phyloP scores from a whole-genome alignment of 2,888 invertebrate genomes.

The Sclerodermus sp. region DNA sequence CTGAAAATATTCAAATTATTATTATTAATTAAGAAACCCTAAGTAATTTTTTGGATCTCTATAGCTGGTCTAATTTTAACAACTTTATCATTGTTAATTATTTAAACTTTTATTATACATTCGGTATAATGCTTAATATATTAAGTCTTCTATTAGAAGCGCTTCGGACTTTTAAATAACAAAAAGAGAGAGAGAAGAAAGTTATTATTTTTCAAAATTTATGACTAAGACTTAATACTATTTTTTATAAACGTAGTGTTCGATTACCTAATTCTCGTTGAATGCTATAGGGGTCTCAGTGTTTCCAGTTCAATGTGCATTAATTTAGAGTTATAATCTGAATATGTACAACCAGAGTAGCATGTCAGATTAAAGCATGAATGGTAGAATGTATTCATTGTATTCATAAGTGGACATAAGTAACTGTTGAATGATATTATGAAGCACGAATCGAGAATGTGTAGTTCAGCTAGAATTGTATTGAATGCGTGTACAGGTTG shows the following conservation, averaged over 20 bases:
- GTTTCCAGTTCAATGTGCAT: constrained; percentile 35
- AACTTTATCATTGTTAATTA: neutral
- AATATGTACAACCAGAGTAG: constrained; percentile 46
- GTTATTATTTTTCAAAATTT: neutral
- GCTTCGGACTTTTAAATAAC: neutral
- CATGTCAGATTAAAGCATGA: constrained; percentile 21
- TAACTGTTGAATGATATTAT: neutral
- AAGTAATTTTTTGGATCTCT: constrained; percentile 33
- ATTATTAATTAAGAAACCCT: constrained; percentile 28
- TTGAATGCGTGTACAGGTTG: constrained; percentile 33
- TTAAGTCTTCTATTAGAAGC: neutral
- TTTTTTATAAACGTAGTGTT: neutral
- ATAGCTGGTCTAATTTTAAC: constrained; percentile 22
- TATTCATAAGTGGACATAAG: constrained; percentile 16
- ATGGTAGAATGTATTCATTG: constrained; percentile 7
- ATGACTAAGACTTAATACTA: too few species aligned
- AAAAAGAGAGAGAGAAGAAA: neutral
- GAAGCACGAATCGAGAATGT: neutral
- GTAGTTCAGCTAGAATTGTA: constrained; percentile 33
- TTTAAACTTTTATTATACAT: neutral
- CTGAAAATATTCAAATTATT: constrained; percentile 33
- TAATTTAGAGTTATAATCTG: constrained; percentile 46
- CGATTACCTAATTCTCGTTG: neutral
- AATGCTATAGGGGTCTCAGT: constrained; percentile 29
- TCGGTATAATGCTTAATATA: neutral